phyloP scores from a whole-genome alignment of 2,113 vertebrate species.

The Copsychus sechellarum region DNA sequence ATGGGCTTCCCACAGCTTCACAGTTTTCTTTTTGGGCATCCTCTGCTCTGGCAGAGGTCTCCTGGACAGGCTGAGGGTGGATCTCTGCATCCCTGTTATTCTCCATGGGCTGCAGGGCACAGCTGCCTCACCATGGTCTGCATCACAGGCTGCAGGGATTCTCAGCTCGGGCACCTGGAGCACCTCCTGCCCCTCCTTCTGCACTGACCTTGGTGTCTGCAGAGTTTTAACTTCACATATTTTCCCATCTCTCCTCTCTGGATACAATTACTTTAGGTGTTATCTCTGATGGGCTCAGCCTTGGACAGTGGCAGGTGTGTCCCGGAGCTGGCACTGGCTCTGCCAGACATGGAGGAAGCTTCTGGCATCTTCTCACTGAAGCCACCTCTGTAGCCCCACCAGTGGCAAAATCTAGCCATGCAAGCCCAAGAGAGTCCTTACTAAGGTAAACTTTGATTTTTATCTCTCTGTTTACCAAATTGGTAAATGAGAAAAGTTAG shows the following conservation, averaged over 20 bases:
- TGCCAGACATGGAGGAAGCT: neutral
- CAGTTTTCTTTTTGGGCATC: neutral
- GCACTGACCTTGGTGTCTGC: neutral
- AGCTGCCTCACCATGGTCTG: neutral
- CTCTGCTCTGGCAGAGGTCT: neutral
- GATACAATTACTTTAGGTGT: neutral
- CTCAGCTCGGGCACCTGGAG: neutral
- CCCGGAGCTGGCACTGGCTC: neutral
- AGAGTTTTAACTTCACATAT: neutral
- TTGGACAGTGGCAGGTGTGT: neutral
- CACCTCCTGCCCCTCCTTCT: neutral
- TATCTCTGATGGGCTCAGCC: neutral
- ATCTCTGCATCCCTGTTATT: neutral
- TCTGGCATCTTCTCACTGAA: neutral
- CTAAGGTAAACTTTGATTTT: neutral
- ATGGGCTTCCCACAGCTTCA: neutral
- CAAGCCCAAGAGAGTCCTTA: neutral
- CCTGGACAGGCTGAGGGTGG: neutral
- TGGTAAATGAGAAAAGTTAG: neutral
- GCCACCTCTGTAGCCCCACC: neutral
- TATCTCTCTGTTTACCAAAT: neutral
- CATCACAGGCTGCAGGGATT: fast-evolving
- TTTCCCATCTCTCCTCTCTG: neutral
- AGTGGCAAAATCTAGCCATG: neutral
- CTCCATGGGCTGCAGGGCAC: neutral